Evolutionary conservation across 2,113 vertebrate genomes (phyloP).

Genomic region (Mesembrinibis cayennensis): DNA sequence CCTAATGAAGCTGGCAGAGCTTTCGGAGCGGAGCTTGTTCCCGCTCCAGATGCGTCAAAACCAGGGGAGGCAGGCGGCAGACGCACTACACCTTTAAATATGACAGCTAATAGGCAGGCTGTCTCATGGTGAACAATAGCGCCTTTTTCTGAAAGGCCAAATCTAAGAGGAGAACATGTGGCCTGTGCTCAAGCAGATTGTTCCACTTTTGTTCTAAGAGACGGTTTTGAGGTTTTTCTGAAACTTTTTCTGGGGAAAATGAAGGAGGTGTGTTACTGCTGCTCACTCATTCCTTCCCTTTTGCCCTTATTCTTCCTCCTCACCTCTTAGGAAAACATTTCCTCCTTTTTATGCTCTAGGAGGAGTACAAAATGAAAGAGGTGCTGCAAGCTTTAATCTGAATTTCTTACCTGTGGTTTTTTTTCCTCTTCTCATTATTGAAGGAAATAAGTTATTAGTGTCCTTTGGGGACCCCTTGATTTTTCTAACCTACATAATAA

Average conservation of each 20-base stretch:
- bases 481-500: neutral
- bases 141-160: neutral
- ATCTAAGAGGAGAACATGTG: neutral
- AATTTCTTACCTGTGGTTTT: neutral
- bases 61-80: neutral
- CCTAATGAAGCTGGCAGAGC: neutral
- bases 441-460: neutral
- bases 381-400: neutral
- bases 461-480: neutral
- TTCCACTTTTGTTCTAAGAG: neutral
- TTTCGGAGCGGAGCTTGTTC: fast-evolving
- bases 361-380: neutral
- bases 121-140: fast-evolving
- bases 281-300: neutral
- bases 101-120: neutral
- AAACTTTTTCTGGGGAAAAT: neutral
- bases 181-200: neutral
- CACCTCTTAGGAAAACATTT: neutral
- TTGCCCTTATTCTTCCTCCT: neutral
- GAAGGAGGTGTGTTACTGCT: neutral
- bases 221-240: neutral
- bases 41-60: neutral
- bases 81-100: fast-evolving
- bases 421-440: neutral
- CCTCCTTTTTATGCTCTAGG: neutral